Conservation (phyloP, 2,113 vertebrate genomes). For the Tachuris rubrigastra region DNA sequence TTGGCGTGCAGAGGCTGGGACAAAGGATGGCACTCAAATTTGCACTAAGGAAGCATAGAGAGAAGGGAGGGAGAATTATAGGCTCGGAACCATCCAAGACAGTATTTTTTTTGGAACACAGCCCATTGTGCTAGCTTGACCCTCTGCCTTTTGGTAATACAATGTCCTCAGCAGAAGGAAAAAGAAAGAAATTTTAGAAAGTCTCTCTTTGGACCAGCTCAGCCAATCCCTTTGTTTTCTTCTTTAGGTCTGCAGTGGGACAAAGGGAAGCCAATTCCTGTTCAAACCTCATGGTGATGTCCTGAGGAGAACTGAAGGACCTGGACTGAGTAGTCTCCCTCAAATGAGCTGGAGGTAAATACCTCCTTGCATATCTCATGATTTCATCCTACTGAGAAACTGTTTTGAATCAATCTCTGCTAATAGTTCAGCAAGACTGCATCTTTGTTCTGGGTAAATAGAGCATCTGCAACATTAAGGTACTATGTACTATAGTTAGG, state of each 20-base stretch:
- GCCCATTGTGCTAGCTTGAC: background rate
- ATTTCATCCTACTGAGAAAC: background rate
- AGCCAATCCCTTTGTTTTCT: background rate
- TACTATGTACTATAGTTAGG: background rate
- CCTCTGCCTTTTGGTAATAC: background rate
- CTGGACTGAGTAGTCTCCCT: background rate
- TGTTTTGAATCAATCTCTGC: background rate
- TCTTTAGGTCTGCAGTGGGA: background rate
- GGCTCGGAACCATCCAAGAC: background rate
- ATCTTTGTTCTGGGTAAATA: background rate
- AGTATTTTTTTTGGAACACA: background rate
- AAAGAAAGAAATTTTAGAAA: background rate
- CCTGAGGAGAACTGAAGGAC: background rate
- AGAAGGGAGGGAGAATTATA: background rate
- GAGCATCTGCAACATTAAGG: background rate
- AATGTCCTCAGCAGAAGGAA: background rate
- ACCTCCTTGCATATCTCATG: background rate
- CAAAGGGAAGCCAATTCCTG: background rate
- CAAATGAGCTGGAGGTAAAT: accelerated
- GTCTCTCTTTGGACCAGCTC: background rate
- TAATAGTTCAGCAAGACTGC: background rate
- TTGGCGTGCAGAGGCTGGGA: background rate
- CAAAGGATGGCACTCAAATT: background rate
- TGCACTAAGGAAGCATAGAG: background rate
- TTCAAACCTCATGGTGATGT: background rate